phyloP scores from a whole-genome alignment of 2,888 invertebrate species.

The Eucriotettix oculatus region DNA sequence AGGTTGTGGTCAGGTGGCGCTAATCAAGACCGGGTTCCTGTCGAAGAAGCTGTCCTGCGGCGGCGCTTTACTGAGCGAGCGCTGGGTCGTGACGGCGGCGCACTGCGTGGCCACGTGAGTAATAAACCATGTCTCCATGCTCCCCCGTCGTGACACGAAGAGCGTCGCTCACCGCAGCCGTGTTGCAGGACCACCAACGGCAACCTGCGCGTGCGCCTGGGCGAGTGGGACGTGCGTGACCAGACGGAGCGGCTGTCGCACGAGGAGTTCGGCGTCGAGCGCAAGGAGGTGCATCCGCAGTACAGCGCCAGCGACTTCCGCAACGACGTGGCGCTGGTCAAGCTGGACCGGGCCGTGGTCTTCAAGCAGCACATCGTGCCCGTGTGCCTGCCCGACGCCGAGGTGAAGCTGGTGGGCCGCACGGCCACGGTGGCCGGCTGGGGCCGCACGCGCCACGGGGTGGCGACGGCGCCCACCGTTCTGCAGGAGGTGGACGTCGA shows the following conservation, averaged over 20 bases:
- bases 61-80: constrained; percentile 72
- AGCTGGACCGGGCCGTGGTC: constrained; percentile 61
- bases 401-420: constrained; percentile 63
- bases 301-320: constrained; percentile 84
- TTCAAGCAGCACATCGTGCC: constrained; percentile 88
- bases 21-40: constrained; percentile 80
- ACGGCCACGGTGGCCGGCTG: constrained; percentile 86
- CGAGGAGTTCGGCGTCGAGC: constrained; percentile 75
- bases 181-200: constrained; percentile 63
- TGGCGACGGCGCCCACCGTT: constrained; percentile 62
- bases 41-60: constrained; percentile 84
- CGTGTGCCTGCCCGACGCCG: constrained; percentile 68
- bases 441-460: constrained; percentile 73
- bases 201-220: constrained; percentile 73
- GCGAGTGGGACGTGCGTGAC: constrained; percentile 84
- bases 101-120: constrained; percentile 83
- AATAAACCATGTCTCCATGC: background rate
- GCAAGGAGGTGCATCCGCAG: constrained; percentile 76
- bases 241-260: constrained; percentile 66
- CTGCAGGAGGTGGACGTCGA: constrained; percentile 38
- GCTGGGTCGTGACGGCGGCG: constrained; percentile 86
- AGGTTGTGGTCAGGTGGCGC: constrained; percentile 40
- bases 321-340: constrained; percentile 74
- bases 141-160: background rate
- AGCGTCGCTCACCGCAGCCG: too few relatives aligned